These are phyloP conservation scores for Aphaenogaster ashmeadi DNA, from an alignment of 1,140 invertebrate genomes.

Conservation along the genomic window DNA sequence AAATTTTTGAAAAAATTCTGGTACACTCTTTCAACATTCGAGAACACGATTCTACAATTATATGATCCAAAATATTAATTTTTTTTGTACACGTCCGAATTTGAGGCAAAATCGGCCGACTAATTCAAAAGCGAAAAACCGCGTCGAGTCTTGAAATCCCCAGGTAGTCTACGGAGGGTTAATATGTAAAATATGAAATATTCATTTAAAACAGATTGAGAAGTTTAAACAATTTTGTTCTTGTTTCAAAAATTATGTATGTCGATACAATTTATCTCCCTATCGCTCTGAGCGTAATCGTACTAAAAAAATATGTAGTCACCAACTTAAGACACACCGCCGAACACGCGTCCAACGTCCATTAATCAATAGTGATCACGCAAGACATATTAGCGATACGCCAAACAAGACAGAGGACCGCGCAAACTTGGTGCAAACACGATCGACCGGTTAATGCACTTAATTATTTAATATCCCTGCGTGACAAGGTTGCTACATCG, in stretches of 20 bases:
- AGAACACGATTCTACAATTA: no score
- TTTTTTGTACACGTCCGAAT: no score
- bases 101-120: no score
- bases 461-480: conserved; percentile 61
- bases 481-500: conserved; percentile 60
- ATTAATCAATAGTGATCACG: conserved; percentile 71
- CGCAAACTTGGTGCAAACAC: conserved; percentile 63
- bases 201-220: background rate
- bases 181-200: background rate
- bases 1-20: no score
- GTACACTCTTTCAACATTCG: no score
- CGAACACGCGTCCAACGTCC: conserved; percentile 35
- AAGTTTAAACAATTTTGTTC: background rate
- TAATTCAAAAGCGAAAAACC: no score
- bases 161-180: no score
- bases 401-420: conserved; percentile 38
- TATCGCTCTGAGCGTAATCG: background rate
- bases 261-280: background rate
- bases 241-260: background rate
- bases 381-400: conserved; percentile 50
- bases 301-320: conserved; percentile 10
- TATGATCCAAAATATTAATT: no score
- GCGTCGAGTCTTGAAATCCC: no score
- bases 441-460: conserved; percentile 60
- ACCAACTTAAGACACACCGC: background rate